Evolutionary conservation across 2,797 vertebrate species (phyloP).

Genomic region (Ceyx erithaca): DNA sequence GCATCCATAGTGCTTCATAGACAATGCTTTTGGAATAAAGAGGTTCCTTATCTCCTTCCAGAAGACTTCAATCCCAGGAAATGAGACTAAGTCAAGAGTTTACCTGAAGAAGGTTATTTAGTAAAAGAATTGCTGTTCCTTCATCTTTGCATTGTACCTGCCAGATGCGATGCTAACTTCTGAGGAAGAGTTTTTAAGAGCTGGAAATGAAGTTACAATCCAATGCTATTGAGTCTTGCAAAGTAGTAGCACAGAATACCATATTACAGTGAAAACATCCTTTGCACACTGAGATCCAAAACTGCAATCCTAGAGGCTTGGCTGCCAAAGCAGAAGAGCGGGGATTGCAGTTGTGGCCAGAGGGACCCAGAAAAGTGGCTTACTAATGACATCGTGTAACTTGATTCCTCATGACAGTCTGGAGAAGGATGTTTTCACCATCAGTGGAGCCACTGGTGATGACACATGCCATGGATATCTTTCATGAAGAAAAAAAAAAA

Average conservation of each 20-base stretch:
- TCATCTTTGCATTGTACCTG: neutral
- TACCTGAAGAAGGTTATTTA: neutral
- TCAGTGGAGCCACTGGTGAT: neutral
- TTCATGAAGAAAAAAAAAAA: fast-evolving
- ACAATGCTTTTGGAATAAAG: neutral
- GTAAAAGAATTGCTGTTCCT: neutral
- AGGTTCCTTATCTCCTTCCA: neutral
- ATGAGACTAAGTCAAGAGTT: neutral
- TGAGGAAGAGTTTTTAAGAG: neutral
- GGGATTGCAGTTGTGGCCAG: neutral
- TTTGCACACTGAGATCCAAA: neutral
- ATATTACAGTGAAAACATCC: neutral
- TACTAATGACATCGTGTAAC: neutral
- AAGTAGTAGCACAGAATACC: neutral
- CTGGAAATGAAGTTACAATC: neutral
- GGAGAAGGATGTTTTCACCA: neutral
- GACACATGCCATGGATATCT: neutral
- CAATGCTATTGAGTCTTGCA: neutral
- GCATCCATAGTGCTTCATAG: neutral
- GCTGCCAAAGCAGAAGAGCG: neutral
- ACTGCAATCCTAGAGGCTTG: fast-evolving
- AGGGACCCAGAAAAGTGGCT: neutral
- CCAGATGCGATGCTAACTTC: neutral
- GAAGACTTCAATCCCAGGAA: neutral
- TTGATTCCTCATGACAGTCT: neutral